phyloP scores from a whole-genome alignment of 1,140 invertebrate species.

The Drosophila arawakana region DNA sequence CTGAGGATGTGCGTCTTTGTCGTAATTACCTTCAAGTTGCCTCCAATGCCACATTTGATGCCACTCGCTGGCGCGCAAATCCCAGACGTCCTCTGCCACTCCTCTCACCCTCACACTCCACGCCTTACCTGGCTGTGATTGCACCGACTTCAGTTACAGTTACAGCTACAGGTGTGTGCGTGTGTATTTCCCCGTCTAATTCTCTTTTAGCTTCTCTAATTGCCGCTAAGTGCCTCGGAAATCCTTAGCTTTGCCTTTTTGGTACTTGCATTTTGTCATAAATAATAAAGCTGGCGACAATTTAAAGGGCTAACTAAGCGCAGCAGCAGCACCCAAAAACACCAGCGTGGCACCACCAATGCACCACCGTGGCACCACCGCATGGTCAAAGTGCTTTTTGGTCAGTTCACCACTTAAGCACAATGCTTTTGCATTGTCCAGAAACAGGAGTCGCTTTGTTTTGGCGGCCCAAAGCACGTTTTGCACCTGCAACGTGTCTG shows the following conservation, averaged over 20 bases:
- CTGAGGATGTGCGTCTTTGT: conserved; percentile 44
- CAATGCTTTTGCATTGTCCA: conserved; percentile 67
- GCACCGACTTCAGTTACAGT: background rate
- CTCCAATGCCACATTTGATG: conserved; percentile 31
- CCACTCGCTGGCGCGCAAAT: conserved; percentile 34
- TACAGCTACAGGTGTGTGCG: conserved; percentile 58
- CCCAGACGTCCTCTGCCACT: conserved; percentile 27
- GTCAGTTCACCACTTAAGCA: conserved; percentile 77
- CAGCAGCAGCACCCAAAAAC: background rate
- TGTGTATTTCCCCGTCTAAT: conserved; percentile 13
- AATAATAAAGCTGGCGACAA: conserved; percentile 58
- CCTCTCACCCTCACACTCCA: background rate
- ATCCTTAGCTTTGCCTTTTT: conserved; percentile 56
- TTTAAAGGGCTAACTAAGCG: conserved; percentile 34
- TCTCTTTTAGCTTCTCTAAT: conserved; percentile 57
- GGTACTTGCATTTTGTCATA: conserved; percentile 62
- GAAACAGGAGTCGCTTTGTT: conserved; percentile 24
- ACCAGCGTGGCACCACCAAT: conserved; percentile 2
- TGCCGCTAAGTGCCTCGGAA: conserved; percentile 69
- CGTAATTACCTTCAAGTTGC: conserved; percentile 45
- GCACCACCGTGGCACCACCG: conserved; percentile 1
- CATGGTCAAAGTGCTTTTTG: conserved; percentile 79
- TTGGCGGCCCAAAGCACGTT: conserved; percentile 39
- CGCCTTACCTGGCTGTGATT: conserved; percentile 10
- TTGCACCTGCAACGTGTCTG: conserved; percentile 29